These are phyloP conservation scores for Falcunculus frontatus DNA, from an alignment of 2,113 vertebrate species.

Conservation along the genomic window DNA sequence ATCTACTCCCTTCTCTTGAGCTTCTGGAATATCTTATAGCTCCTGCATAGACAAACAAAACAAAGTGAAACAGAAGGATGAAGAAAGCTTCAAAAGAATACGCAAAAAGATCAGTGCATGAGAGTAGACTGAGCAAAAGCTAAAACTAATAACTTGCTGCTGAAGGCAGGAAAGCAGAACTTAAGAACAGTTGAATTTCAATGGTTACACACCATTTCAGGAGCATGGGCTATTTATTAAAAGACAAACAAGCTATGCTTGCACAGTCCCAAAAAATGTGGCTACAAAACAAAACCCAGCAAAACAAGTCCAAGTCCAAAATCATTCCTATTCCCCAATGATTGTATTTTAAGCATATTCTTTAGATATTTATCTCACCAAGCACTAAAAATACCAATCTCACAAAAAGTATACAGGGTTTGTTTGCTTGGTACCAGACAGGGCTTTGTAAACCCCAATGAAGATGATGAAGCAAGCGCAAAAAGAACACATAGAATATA, in stretches of 20 bases:
- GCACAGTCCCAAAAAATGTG: neutral
- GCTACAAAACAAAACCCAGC: neutral
- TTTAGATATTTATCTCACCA: neutral
- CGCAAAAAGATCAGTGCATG: neutral
- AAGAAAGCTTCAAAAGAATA: neutral
- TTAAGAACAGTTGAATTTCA: neutral
- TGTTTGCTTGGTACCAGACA: neutral
- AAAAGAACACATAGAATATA: neutral
- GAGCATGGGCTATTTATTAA: neutral
- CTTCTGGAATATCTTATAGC: neutral
- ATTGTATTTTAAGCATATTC: neutral
- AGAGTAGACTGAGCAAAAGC: neutral
- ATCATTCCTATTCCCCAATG: neutral
- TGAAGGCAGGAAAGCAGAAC: neutral
- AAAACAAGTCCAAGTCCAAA: neutral
- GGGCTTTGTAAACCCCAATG: neutral
- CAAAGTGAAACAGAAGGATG: neutral
- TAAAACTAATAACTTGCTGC: neutral
- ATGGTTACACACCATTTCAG: neutral
- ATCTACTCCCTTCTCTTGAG: neutral
- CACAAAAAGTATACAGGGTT: neutral
- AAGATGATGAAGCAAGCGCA: neutral
- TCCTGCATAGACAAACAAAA: neutral
- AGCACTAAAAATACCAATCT: neutral
- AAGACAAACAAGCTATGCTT: neutral